Conservation (phyloP, 2,888 invertebrate genomes). For the Lasius platythorax region DNA sequence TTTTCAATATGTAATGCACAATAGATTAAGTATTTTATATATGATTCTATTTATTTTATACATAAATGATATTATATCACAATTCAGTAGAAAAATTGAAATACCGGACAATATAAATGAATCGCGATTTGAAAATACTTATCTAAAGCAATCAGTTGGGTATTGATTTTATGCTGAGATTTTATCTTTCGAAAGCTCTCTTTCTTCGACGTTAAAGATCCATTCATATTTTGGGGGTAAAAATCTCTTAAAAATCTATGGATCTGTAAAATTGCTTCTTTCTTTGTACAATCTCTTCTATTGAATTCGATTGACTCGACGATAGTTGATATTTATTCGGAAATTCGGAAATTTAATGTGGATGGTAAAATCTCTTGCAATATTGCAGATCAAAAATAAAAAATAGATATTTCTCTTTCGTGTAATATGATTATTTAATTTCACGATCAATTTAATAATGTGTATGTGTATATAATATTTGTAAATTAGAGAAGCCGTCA, state of each 20-base stretch:
- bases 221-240: constrained; percentile 26
- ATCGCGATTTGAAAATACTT: constrained; percentile 6
- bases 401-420: not conserved
- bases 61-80: not conserved
- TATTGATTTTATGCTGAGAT: constrained; percentile 25
- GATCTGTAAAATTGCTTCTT: constrained; percentile 45
- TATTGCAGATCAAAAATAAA: not conserved
- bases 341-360: not conserved
- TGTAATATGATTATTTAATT: constrained; percentile 15
- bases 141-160: constrained; percentile 13
- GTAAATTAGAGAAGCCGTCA: not conserved
- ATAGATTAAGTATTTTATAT: not conserved
- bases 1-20: not conserved
- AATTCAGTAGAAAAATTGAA: constrained; percentile 2
- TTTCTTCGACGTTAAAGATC: constrained; percentile 11
- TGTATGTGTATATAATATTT: not conserved
- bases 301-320: not conserved
- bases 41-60: constrained; percentile 8
- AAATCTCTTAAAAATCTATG: constrained; percentile 37
- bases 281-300: constrained; percentile 17
- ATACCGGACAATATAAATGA: not conserved
- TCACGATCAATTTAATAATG: not conserved
- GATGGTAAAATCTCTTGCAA: not conserved
- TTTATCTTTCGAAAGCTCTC: constrained; percentile 17
- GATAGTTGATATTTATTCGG: not conserved